phyloP scores from a whole-genome alignment of 2,113 vertebrate species.

The Heterotis niloticus region DNA sequence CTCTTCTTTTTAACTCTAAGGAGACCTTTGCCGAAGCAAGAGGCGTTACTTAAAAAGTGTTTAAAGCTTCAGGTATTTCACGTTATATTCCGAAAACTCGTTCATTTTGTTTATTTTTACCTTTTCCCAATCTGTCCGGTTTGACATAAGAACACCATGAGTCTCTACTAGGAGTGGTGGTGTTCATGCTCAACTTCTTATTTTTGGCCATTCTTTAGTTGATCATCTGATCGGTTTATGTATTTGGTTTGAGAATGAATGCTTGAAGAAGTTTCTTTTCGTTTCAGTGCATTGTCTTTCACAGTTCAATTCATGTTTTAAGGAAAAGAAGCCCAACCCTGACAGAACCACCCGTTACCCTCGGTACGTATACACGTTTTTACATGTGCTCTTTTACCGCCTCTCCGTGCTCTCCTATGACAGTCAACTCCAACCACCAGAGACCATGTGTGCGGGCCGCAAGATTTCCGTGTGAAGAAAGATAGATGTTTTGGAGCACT shows the following conservation, averaged over 20 bases:
- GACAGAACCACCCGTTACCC: conserved; percentile 23
- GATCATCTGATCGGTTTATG: background rate
- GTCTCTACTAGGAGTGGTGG: background rate
- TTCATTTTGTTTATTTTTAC: background rate
- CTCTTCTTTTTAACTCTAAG: conserved; percentile 41
- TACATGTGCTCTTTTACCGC: conserved; percentile 28
- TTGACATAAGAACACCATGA: conserved; percentile 6
- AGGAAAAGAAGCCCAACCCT: conserved; percentile 18
- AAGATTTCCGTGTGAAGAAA: no score
- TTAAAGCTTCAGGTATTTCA: conserved; percentile 12
- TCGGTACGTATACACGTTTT: conserved; percentile 43
- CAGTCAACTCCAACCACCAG: background rate
- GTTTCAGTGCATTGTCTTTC: conserved; percentile 11
- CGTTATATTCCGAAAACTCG: conserved; percentile 11
- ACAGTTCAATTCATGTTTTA: conserved; percentile 1
- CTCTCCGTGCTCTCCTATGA: conserved; percentile 17
- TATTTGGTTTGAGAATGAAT: background rate
- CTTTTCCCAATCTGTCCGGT: conserved; percentile 10
- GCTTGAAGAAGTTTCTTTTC: background rate
- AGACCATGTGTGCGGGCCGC: background rate
- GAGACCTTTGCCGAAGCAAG: conserved; percentile 30
- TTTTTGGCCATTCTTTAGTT: conserved; percentile 17
- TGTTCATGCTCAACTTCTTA: conserved; percentile 1
- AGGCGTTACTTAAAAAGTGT: conserved; percentile 24
- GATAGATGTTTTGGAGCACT: no score